Evolutionary conservation across 2,888 invertebrate species (phyloP).

Genomic region (Caenorhabditis sp.): DNA sequence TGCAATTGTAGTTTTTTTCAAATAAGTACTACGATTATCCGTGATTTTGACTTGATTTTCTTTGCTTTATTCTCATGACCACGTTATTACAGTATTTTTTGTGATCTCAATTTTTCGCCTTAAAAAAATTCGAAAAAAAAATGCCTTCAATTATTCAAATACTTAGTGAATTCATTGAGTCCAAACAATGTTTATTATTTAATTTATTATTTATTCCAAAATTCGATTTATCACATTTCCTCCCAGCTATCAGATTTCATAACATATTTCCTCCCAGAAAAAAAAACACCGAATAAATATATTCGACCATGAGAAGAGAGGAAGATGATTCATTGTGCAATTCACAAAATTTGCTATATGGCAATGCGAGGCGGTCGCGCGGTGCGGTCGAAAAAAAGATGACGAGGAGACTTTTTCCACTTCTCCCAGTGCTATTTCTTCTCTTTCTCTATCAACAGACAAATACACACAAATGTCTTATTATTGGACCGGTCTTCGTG

Average conservation of each 20-base stretch:
- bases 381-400: neutral
- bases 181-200: neutral
- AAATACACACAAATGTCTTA: neutral
- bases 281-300: neutral
- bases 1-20: too few species aligned
- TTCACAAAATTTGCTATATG: neutral
- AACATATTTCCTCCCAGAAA: neutral
- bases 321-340: neutral
- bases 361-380: neutral
- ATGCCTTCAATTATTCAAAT: too few species aligned
- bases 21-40: too few species aligned
- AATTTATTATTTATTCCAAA: neutral
- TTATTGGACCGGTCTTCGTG: neutral
- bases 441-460: neutral
- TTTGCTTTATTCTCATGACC: too few species aligned
- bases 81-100: too few species aligned
- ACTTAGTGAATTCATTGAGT: too few species aligned
- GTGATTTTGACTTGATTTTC: too few species aligned
- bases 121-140: too few species aligned
- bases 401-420: neutral
- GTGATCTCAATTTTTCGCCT: too few species aligned
- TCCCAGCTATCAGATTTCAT: neutral
- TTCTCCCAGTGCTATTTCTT: neutral
- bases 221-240: neutral
- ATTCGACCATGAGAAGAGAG: neutral